phyloP scores from a whole-genome alignment of 1,140 invertebrate species.

The Brachionus calyciflorus region DNA sequence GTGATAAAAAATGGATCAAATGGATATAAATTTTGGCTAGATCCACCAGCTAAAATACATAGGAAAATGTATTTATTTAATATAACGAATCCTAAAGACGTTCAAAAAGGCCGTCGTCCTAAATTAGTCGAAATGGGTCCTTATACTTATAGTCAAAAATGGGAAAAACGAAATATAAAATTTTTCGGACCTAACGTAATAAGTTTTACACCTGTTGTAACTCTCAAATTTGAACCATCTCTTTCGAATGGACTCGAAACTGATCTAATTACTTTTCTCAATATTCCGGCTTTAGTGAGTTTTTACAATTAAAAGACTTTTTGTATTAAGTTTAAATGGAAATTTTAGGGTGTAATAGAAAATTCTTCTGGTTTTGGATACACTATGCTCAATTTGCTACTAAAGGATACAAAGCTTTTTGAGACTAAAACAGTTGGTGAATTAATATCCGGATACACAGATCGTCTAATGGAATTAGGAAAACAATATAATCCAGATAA shows the following conservation, averaged over 20 bases:
- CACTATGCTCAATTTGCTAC: not conserved
- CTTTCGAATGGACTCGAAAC: constrained; percentile 8
- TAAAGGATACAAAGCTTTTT: constrained; percentile 36
- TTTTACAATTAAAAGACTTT: not conserved
- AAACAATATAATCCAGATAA: not conserved
- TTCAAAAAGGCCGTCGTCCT: constrained; percentile 11
- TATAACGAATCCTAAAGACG: not conserved
- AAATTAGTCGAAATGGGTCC: constrained; percentile 10
- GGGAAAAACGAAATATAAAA: constrained; percentile 19
- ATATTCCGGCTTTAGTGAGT: not conserved
- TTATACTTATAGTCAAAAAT: constrained; percentile 16
- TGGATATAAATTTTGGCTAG: constrained; percentile 11
- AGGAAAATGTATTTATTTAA: constrained; percentile 23
- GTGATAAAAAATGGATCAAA: not conserved
- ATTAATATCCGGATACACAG: constrained; percentile 27
- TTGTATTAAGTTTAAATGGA: too few species aligned
- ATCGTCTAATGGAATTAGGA: constrained; percentile 15
- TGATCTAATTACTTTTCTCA: constrained; percentile 27
- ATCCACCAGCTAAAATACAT: constrained; percentile 18
- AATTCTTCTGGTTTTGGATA: not conserved
- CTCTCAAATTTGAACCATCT: not conserved
- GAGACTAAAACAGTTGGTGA: constrained; percentile 28
- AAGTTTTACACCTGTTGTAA: not conserved
- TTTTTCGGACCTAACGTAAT: not conserved
- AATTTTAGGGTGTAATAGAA: too few species aligned